Evolutionary conservation across 2,888 invertebrate genomes (phyloP), one percentile per base, ranked within the genome.

Genomic region (Tipula lateralis): DNA sequence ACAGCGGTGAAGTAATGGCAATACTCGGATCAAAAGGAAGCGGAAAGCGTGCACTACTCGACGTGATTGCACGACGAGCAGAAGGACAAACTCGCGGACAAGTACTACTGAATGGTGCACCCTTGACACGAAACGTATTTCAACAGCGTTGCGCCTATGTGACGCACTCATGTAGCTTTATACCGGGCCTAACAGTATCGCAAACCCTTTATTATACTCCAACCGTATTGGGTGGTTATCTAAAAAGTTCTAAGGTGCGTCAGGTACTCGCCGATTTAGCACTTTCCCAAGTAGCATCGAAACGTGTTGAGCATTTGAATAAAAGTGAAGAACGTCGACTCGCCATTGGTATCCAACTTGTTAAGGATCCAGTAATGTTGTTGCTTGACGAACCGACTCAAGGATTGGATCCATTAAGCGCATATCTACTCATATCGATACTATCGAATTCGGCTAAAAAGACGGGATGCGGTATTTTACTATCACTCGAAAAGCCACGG

Each of bases 251-350:
- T 0, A 94, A 97, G 89, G 97, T 98, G 9, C 94, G 96, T 85
- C 97, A 97, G 91, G 96, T 98, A 0, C 93, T 99, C 91, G 96
- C 97, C 0, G 98, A 99, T 90, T 91, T 99, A 86, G 99, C 99
- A 0, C 90, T 99, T 6, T 96, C 97, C 0, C 97, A 97, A 91
- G 96, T 97, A 19, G 95, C 96, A 0, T 94, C 95, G 88, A 93
- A 96, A 88, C 94, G 95, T 85, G 95, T 97, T 1, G 95, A 96
- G 87, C 94, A 95, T 87, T 91, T 99, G 80, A 96, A 96, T 16
- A 94, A 95, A 86, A 97, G 98, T 87, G 98, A 99, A 90, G 95
- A 96, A 87, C 91, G 98, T 86, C 92, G 99, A 87, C 91, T 99
- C 32, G 94, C 97, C 87, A 96, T 99, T 87, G 98, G 98, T 0